Base-by-base conservation (phyloP, 2,797 vertebrate genomes). In the Onychomys torridus region DNA sequence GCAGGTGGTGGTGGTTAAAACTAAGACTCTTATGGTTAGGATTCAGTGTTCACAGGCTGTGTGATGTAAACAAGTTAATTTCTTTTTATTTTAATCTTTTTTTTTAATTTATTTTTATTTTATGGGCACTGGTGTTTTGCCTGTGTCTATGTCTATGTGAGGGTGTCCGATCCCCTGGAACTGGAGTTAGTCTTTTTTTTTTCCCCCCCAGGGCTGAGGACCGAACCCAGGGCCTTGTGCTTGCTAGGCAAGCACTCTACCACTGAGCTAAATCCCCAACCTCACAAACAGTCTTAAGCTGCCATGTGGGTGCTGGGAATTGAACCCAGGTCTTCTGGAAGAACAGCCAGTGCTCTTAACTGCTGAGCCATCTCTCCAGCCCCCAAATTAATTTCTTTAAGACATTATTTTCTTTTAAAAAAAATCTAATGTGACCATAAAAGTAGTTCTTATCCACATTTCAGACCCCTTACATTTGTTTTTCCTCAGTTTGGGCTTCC, bases 31-130 rank as follows among this genome's bases (percentile, higher is more conserved):
- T 3, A 1, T 55, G 46, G 19, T 75, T 32, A 77, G 61, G 21
- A 34, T 17, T 43, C 63, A 5, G 16, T 86, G 37, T 89, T 91
- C 10, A 17, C 46, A 57, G 57, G 61, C 37, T 77, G 0, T 77
- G 85, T 77, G 81, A 83, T 95, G 34, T 91, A 90, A 71, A 59
- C 79, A 76, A 46, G 84, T 93, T 89, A 29, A 67, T 25, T 89
- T 93, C 32, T 49, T 76, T 23, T 67, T 67, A 14, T 63, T 11
- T 23, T 10, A 29, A 67, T 34, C 29, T 67, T 65, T 65, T 14
- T 13, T 14, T 34, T 67, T 32, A 27, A 32, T 4, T 67, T 67
- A 34, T 34, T 67, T 67, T 67, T 67, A 32, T 67, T 34, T 67
- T 67, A 14, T 67, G 32, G 34, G 65, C 29, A 34, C 65, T 67